Evolutionary conservation across 1,140 invertebrate genomes (phyloP).

Genomic region (Mylabris phalerata): DNA sequence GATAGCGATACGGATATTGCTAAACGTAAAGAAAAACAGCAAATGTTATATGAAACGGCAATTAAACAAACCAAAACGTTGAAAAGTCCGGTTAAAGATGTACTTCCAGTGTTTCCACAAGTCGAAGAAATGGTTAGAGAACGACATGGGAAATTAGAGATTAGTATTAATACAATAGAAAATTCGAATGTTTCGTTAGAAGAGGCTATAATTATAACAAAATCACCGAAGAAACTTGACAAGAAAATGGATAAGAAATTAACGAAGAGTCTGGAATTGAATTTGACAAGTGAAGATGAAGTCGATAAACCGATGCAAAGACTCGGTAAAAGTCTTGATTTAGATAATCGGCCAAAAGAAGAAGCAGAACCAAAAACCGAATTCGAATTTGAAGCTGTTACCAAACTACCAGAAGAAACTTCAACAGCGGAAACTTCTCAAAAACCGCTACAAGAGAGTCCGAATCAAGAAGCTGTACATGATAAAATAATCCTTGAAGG

Average conservation of each 20-base stretch:
- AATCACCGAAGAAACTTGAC: constrained; percentile 60
- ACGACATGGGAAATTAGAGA: constrained; percentile 40
- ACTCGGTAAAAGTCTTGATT: constrained; percentile 40
- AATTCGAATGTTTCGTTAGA: constrained; percentile 35
- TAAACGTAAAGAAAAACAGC: constrained; percentile 61
- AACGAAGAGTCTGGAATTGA: constrained; percentile 57
- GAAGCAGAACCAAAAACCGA: constrained; percentile 17
- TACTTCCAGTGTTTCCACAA: constrained; percentile 57
- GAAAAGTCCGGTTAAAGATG: constrained; percentile 60
- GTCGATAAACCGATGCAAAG: constrained; percentile 29
- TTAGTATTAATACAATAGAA: constrained; percentile 42
- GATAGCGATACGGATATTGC: constrained; percentile 60
- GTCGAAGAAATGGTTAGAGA: constrained; percentile 53
- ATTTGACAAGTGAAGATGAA: constrained; percentile 30
- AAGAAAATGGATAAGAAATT: constrained; percentile 57
- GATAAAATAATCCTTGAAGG: constrained; percentile 42
- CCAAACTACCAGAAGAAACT: constrained; percentile 42
- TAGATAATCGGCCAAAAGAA: constrained; percentile 31
- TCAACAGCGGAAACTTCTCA: background rate
- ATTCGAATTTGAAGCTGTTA: constrained; percentile 54
- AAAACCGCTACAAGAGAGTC: constrained; percentile 26
- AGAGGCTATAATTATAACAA: constrained; percentile 54
- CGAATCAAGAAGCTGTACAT: constrained; percentile 43
- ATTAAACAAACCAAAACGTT: constrained; percentile 63
- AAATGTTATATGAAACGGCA: constrained; percentile 62